Evolutionary conservation across 2,888 invertebrate genomes (phyloP), one percentile per base, ranked within the genome.

Genomic region (Acanthosepion pharaonis): DNA sequence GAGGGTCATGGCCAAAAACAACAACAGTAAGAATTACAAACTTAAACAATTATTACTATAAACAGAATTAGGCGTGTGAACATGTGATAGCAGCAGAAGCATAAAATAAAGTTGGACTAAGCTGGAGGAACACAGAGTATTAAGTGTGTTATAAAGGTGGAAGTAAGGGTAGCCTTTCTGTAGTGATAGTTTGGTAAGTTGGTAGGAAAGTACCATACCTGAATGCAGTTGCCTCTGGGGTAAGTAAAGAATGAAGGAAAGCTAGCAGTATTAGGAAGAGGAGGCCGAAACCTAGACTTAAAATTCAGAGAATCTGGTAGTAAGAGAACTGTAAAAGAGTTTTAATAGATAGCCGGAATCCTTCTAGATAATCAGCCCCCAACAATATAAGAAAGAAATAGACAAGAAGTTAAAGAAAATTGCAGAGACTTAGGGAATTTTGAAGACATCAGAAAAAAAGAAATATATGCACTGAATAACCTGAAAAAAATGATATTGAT

Each of bases 1-100:
- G 18, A 11, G 78, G n/a, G n/a, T n/a, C 15, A 78, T 78, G 33
- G 78, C 78, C 78, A 15, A 78, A 78, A n/a, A 78, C 78, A 78
- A n/a, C n/a, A 78, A 78, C 78, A 59, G 59, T 23, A 23, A 55
- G 25, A 64, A 2, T 4, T 23, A 78, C 33, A n/a, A n/a, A n/a
- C 78, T 78, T 78, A n/a, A n/a, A n/a, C n/a, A n/a, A 78, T 78
- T 33, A n/a, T 78, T 78, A n/a, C 78, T 78, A n/a, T 78, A 78
- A 78, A 78, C 78, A 78, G n/a, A 78, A 11, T 8, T 33, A 78
- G 78, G 15, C 9, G n/a, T n/a, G 78, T 78, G 78, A 78, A 78
- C 11, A 15, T 78, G n/a, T 33, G n/a, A 78, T 78, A 78, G 33
- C n/a, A 78, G 78, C 78, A n/a, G n/a, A 78, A 18, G 33, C 78